Base-by-base conservation (phyloP, 2,888 invertebrate genomes). In the Neria commutata region DNA sequence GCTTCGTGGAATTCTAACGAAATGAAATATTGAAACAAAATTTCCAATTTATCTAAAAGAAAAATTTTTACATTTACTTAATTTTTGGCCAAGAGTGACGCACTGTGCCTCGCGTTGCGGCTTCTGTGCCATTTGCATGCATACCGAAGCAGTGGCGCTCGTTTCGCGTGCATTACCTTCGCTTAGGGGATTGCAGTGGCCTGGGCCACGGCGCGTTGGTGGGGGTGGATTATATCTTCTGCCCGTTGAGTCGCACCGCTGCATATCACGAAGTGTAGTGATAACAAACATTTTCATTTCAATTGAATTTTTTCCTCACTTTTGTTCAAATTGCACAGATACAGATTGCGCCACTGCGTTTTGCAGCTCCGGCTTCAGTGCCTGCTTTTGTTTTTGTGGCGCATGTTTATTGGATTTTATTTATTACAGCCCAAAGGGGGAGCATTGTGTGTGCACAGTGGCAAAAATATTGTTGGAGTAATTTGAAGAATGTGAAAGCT, bases 391-490 rank as follows among this genome's bases (percentile, higher is more conserved):
- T 53, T 33, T 37, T 33, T 47, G 19, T 33, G 29, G 23, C 40
- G 58, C 46, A 53, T 55, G 33, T 60, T 60, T 58, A 54, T 50
- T 45, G 58, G 54, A 45, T 49, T 54, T 54, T 54, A 40, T 58
- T 54, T 58, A 50, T 54, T 34, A 19, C 42, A 17, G 10, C 8
- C 17, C 26, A 16, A 17, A 23, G 26, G 49, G 14, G 40, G 23
- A n/a, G 25, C 25, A 19, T 16, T 26, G 33, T 2, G n/a, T 14
- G n/a, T 3, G 50, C 16, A 56, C 56, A 45, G 56, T 50, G 47
- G 48, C n/a, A n/a, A n/a, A n/a, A n/a, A n/a, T n/a, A n/a, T n/a
- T n/a, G n/a, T n/a, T n/a, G n/a, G n/a, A n/a, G n/a, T n/a, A n/a
- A n/a, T n/a, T n/a, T n/a, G n/a, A n/a, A n/a, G n/a, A n/a, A 24